A percentile compares a stretch with the other conserved stretches of the same genome.
Conservation (phyloP, 2,797 vertebrate species). For the Aeoliscus strigatus region DNA sequence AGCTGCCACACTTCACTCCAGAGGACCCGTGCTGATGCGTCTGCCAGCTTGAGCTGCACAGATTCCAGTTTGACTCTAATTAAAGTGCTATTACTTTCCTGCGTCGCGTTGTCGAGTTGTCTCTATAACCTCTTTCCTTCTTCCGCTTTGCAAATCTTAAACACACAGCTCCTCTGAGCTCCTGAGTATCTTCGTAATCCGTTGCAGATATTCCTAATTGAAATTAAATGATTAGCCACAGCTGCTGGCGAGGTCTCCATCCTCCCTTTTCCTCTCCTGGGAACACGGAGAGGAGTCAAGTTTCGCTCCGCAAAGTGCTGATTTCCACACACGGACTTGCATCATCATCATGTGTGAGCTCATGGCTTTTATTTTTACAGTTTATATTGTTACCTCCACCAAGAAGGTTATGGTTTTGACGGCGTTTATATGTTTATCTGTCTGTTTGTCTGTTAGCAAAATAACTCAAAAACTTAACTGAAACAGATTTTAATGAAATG, state of each 20-base stretch:
- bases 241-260: slow-evolving; percentile 29
- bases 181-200: slow-evolving; percentile 34
- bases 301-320: slow-evolving; percentile 18
- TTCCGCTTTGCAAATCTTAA: slow-evolving; percentile 27
- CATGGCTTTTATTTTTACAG: slow-evolving; percentile 11
- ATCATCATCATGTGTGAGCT: slow-evolving; percentile 18
- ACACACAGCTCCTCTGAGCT: slow-evolving; percentile 25
- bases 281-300: slow-evolving; percentile 28
- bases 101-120: slow-evolving; percentile 21
- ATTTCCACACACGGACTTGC: slow-evolving; percentile 23
- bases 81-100: slow-evolving; percentile 31
- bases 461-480: too few species aligned
- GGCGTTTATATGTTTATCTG: too few species aligned
- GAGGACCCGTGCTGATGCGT: slow-evolving; percentile 22
- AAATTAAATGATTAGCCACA: slow-evolving; percentile 48
- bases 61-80: slow-evolving; percentile 39
- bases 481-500: too few species aligned
- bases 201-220: slow-evolving; percentile 42
- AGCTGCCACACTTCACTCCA: slow-evolving; percentile 27
- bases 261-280: slow-evolving; percentile 5
- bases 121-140: slow-evolving; percentile 19
- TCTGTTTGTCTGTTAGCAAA: too few species aligned
- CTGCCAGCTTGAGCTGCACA: slow-evolving; percentile 26
- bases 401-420: too few species aligned
- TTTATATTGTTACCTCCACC: too few species aligned